These are phyloP conservation scores for Muntiacus reevesi DNA, from an alignment of 2,113 vertebrate genomes.

Conservation along the genomic window DNA sequence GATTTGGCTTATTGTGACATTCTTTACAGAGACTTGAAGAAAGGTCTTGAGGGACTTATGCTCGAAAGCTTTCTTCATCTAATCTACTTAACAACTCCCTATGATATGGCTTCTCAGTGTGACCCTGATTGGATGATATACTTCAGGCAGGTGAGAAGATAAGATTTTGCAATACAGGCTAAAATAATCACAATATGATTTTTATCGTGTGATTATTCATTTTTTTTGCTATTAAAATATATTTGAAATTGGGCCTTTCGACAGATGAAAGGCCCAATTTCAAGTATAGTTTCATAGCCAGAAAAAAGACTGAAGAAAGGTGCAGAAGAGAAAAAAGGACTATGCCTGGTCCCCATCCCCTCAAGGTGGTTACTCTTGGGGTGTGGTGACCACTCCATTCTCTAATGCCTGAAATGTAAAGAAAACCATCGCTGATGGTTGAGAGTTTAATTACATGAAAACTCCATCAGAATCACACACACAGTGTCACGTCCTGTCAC, in stretches of 20 bases:
- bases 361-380: background rate
- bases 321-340: background rate
- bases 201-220: background rate
- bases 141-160: constrained; percentile 87
- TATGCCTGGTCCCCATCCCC: background rate
- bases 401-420: background rate
- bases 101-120: constrained; percentile 87
- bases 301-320: background rate
- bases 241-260: background rate
- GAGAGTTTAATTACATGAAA: background rate
- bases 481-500: background rate
- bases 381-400: background rate
- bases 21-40: constrained; percentile 91
- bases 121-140: constrained; percentile 95
- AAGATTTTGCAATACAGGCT: background rate
- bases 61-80: constrained; percentile 93
- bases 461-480: background rate
- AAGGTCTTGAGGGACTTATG: constrained; percentile 91
- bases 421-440: background rate
- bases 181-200: background rate
- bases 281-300: background rate
- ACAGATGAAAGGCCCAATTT: background rate
- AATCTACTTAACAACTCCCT: constrained; percentile 92
- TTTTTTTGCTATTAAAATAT: background rate
- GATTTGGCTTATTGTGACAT: constrained; percentile 87